Conservation (phyloP, 2,797 vertebrate species). For the Botia almorhae region DNA sequence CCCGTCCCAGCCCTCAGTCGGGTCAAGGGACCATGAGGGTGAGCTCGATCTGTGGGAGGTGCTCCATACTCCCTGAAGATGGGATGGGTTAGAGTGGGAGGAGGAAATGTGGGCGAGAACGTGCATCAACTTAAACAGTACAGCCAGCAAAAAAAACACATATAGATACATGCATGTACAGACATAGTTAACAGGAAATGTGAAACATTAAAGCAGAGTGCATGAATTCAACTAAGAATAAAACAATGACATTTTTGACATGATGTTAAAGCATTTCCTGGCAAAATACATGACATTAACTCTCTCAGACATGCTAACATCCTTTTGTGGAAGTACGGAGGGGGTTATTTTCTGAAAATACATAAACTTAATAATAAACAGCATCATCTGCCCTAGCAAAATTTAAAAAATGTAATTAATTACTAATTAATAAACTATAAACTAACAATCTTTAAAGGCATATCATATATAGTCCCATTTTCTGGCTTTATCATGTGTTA, state of each 20-base stretch:
- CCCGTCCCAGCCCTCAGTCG: constrained; percentile 95
- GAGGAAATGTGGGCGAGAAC: constrained; percentile 81
- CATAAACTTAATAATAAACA: no score
- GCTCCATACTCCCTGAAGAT: constrained; percentile 98
- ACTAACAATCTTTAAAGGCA: no score
- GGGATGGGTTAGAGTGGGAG: constrained; percentile 87
- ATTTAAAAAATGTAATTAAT: no score
- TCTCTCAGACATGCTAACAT: constrained; percentile 26
- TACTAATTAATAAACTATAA: no score
- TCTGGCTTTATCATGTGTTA: no score
- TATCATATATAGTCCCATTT: no score
- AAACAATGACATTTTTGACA: neutral
- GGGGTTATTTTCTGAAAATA: no score
- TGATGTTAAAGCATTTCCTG: neutral
- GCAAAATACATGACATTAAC: constrained; percentile 1
- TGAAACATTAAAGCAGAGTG: constrained; percentile 19
- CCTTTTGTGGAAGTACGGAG: no score
- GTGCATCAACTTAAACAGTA: constrained; percentile 84
- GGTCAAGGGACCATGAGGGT: constrained; percentile 96
- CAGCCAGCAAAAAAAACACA: constrained; percentile 84
- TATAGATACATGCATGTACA: constrained; percentile 59
- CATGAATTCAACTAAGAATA: constrained; percentile 1
- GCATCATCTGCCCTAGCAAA: no score
- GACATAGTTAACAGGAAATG: constrained; percentile 46
- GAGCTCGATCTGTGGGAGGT: constrained; percentile 97